Percentiles rank a stretch among this genome's conserved stretches.
phyloP scores from a whole-genome alignment of 1,140 invertebrate species.

The Yoshiicerus persimilis region DNA sequence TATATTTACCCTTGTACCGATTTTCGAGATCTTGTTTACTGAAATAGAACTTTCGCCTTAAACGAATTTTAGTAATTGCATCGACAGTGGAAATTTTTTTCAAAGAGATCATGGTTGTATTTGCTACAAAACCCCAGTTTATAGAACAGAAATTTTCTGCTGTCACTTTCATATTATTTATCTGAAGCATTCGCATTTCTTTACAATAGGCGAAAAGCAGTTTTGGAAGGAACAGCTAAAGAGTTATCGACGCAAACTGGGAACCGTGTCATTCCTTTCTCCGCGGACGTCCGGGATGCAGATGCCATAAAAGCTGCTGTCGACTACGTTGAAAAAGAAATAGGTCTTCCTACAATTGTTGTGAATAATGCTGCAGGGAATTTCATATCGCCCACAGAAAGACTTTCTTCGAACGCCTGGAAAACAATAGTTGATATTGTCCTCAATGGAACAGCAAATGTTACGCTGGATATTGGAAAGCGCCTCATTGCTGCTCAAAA shows the following conservation, averaged over 20 bases:
- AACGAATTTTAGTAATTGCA: no score
- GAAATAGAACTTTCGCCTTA: no score
- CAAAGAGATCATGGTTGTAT: no score
- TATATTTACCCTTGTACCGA: no score
- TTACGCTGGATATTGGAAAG: conserved; percentile 61
- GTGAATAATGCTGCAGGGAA: conserved; percentile 67
- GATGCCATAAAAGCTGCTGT: conserved; percentile 56
- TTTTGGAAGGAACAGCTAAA: conserved; percentile 59
- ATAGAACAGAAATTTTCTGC: no score
- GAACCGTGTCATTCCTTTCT: conserved; percentile 54
- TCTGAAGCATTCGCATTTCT: background rate
- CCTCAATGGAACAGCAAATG: conserved; percentile 60
- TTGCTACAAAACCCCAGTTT: no score
- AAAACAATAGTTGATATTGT: conserved; percentile 62
- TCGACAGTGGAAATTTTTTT: no score
- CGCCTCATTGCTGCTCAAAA: conserved; percentile 57
- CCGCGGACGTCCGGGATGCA: conserved; percentile 59
- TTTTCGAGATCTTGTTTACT: no score
- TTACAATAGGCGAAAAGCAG: conserved; percentile 56
- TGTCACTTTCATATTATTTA: background rate
- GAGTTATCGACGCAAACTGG: conserved; percentile 57
- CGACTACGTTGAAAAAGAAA: conserved; percentile 57
- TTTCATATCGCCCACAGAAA: conserved; percentile 62
- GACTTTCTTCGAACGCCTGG: conserved; percentile 60
- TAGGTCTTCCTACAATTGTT: conserved; percentile 61